Conservation (phyloP, 2,888 invertebrate species). For the Leptopterna dolabrata region DNA sequence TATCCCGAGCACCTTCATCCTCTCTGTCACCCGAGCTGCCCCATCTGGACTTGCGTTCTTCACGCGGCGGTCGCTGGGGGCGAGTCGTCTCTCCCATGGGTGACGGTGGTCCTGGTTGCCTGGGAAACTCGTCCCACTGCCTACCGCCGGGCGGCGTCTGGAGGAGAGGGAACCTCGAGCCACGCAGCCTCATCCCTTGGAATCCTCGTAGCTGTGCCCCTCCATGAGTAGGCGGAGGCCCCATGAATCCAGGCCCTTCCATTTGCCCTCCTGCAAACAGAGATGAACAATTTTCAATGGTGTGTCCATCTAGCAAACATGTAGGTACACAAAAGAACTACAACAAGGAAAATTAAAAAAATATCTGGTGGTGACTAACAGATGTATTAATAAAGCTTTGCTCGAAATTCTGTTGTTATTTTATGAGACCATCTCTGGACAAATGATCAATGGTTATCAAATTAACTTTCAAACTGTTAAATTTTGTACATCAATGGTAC, state of each 20-base stretch:
- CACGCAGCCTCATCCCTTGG: constrained; percentile 24
- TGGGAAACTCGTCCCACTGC: constrained; percentile 30
- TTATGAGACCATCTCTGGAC: no score
- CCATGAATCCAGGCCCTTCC: constrained; percentile 54
- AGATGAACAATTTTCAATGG: not conserved
- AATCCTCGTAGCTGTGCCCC: constrained; percentile 34
- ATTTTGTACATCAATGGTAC: no score
- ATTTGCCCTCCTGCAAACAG: constrained; percentile 45
- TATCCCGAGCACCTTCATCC: not conserved
- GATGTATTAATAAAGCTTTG: no score
- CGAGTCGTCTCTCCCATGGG: not conserved
- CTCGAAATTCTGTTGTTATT: no score
- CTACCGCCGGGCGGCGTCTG: constrained; percentile 12
- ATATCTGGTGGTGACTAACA: no score
- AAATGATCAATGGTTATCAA: no score
- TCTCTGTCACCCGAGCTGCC: not conserved
- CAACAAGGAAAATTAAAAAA: no score
- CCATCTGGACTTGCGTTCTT: constrained; percentile 36
- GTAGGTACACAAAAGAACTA: no score
- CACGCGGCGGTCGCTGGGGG: not conserved
- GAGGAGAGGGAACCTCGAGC: constrained; percentile 25
- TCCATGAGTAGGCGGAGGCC: not conserved
- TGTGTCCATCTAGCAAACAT: no score
- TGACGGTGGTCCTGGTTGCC: not conserved
- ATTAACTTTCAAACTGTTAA: no score